Conservation (phyloP, 1,140 invertebrate genomes). For the Aphaenogaster floridana region DNA sequence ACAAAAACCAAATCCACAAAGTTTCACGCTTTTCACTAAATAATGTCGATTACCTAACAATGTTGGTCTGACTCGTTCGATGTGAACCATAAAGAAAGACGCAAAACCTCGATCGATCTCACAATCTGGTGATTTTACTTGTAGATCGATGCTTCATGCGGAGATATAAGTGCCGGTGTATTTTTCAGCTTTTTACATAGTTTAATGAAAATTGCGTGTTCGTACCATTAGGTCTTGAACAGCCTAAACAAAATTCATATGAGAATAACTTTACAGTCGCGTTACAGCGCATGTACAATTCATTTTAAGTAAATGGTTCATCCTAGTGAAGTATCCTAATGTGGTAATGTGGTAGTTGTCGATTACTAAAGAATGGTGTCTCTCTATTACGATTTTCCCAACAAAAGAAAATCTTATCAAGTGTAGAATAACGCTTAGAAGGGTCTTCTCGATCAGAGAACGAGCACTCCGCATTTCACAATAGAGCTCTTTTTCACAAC, state of each 20-base stretch:
- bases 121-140: not conserved
- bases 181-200: not conserved
- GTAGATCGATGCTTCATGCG: not conserved
- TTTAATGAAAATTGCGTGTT: not conserved
- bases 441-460: not conserved
- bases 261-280: not conserved
- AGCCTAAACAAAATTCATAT: not conserved
- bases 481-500: not conserved
- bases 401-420: slow-evolving; percentile 32
- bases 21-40: slow-evolving; percentile 5
- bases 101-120: not conserved
- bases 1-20: not conserved
- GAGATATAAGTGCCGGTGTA: not conserved
- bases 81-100: not conserved
- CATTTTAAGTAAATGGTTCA: not conserved
- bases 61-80: not conserved
- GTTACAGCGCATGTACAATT: not conserved
- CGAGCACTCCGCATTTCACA: not conserved
- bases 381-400: not conserved
- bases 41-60: not conserved
- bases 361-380: not conserved
- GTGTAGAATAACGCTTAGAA: not conserved
- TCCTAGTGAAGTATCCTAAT: not conserved
- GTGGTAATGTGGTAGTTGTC: not conserved
- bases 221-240: not conserved